These are phyloP conservation scores for Gobio gobio DNA, from an alignment of 2,113 vertebrate genomes.

Conservation along the genomic window DNA sequence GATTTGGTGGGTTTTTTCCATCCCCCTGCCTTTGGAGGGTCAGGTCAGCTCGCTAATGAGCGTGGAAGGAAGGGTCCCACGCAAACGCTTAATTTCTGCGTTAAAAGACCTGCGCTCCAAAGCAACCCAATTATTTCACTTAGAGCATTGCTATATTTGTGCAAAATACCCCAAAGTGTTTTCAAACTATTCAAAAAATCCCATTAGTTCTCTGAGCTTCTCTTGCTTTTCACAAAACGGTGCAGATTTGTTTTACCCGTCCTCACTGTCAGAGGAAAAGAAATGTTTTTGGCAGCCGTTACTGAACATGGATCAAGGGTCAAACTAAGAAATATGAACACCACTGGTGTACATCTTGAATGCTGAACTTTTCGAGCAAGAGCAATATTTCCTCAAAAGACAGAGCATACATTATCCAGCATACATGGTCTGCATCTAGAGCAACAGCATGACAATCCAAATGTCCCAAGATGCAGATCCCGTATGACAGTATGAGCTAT, in stretches of 20 bases:
- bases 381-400: slow-evolving; percentile 36
- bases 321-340: slow-evolving; percentile 26
- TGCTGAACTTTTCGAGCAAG: slow-evolving; percentile 20
- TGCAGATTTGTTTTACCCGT: slow-evolving; percentile 23
- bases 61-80: not conserved
- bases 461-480: slow-evolving; percentile 33
- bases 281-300: slow-evolving; percentile 41
- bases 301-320: slow-evolving; percentile 38
- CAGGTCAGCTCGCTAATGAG: slow-evolving; percentile 69
- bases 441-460: slow-evolving; percentile 24
- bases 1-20: slow-evolving; percentile 56
- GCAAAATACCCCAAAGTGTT: not conserved
- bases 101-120: not conserved
- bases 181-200: not conserved
- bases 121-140: slow-evolving; percentile 24
- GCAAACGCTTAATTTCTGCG: not conserved
- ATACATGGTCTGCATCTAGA: slow-evolving; percentile 18
- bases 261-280: slow-evolving; percentile 33
- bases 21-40: slow-evolving; percentile 45
- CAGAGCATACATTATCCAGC: slow-evolving; percentile 32
- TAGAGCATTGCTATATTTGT: not conserved
- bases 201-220: not conserved
- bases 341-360: slow-evolving; percentile 28
- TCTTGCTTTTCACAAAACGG: not conserved
- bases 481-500: slow-evolving; percentile 6